Conservation (phyloP, 2,888 invertebrate species). For the Pasiphila rectangulata region DNA sequence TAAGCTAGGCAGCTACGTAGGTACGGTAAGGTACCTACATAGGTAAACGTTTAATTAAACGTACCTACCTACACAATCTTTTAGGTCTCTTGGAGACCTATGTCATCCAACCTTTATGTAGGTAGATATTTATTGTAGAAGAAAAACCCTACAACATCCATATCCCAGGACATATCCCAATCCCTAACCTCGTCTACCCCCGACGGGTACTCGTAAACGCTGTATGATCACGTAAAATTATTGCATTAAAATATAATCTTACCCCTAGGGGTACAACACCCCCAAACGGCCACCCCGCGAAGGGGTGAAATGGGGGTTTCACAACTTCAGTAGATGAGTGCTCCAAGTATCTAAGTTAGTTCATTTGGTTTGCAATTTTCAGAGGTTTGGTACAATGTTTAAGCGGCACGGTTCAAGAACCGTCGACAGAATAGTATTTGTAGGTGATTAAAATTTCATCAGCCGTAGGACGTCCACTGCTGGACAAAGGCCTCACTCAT, state of each 20-base stretch:
- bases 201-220: constrained; percentile 63
- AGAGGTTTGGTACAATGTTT: not conserved
- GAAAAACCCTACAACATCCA: no score
- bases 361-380: not conserved
- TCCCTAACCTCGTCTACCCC: constrained; percentile 3
- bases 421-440: not conserved
- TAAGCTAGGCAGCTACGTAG: no score
- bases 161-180: constrained; percentile 37
- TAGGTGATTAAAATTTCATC: no score
- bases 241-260: constrained; percentile 77
- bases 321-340: constrained; percentile 16
- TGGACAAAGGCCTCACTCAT: no score
- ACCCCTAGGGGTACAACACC: constrained; percentile 33
- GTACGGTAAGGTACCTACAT: not conserved
- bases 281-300: not conserved
- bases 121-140: no score
- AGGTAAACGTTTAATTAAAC: not conserved
- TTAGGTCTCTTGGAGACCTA: no score
- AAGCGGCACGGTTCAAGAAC: not conserved
- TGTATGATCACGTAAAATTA: constrained; percentile 77
- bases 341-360: constrained; percentile 10
- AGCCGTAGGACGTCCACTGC: no score
- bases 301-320: constrained; percentile 3
- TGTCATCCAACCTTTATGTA: no score
- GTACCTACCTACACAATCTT: no score